phyloP scores from a whole-genome alignment of 2,888 invertebrate species.

The Agrochola lychnidis region DNA sequence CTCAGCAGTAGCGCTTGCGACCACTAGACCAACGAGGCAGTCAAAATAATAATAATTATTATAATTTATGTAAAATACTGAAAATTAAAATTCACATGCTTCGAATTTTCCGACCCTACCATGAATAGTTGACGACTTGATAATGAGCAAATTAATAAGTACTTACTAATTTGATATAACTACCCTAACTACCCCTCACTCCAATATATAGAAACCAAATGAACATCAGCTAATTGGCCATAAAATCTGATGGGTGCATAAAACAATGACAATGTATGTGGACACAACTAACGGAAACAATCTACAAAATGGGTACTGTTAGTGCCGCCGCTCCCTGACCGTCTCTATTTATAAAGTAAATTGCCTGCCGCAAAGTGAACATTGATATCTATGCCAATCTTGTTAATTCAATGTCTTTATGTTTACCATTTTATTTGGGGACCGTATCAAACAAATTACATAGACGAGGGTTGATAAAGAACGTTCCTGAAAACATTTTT shows the following conservation, averaged over 20 bases:
- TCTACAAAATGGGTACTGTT: constrained; percentile 85
- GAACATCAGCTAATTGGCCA: constrained; percentile 38
- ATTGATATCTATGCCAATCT: constrained; percentile 82
- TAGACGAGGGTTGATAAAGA: constrained; percentile 44
- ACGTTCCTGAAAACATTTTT: constrained; percentile 8
- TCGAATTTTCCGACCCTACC: not conserved
- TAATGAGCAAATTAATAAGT: not conserved
- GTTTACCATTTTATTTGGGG: constrained; percentile 61
- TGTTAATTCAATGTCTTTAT: constrained; percentile 76
- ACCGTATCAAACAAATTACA: constrained; percentile 54
- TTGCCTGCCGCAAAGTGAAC: constrained; percentile 83
- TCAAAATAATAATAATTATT: too few species aligned
- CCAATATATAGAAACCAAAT: constrained; percentile 26
- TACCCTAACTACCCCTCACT: constrained; percentile 7
- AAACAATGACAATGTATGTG: constrained; percentile 63
- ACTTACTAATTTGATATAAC: not conserved
- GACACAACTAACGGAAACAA: constrained; percentile 76
- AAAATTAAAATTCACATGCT: not conserved
- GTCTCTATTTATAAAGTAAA: constrained; percentile 88
- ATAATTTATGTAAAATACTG: not conserved
- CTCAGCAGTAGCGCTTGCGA: too few species aligned
- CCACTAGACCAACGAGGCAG: too few species aligned
- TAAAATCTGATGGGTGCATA: constrained; percentile 51
- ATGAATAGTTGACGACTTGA: too few species aligned
- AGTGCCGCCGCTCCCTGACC: constrained; percentile 84